A percentile compares a stretch with the other conserved stretches of the same genome.
phyloP scores from a whole-genome alignment of 2,888 invertebrate species.

The Cataglyphis altisquamis region DNA sequence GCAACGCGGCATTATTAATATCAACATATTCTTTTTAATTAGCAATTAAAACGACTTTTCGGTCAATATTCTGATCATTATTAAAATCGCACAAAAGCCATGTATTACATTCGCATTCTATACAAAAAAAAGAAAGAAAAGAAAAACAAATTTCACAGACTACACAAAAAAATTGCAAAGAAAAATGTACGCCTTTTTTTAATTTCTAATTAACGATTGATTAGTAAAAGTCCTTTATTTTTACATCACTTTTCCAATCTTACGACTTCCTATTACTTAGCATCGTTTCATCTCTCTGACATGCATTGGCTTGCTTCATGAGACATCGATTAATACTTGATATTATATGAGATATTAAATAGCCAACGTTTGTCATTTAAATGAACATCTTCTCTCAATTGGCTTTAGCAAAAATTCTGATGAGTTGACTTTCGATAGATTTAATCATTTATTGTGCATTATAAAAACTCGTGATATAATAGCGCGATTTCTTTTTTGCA shows the following conservation, averaged over 20 bases:
- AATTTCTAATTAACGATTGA: constrained; percentile 82
- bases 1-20: constrained; percentile 51
- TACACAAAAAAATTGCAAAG: constrained; percentile 42
- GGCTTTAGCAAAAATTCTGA: not conserved
- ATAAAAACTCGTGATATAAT: not conserved
- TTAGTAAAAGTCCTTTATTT: constrained; percentile 71
- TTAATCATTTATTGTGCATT: not conserved
- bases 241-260: constrained; percentile 74
- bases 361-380: not conserved
- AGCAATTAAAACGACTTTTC: constrained; percentile 45
- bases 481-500: not conserved
- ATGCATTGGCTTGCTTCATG: not conserved
- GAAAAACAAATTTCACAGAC: too few species aligned
- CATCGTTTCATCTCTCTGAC: constrained; percentile 32
- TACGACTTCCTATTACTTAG: constrained; percentile 54
- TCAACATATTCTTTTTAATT: constrained; percentile 53
- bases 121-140: not conserved
- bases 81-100: constrained; percentile 44
- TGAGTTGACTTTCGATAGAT: not conserved
- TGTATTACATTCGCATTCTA: not conserved
- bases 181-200: constrained; percentile 64
- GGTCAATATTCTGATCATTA: constrained; percentile 36
- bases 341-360: not conserved
- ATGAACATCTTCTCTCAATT: not conserved
- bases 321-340: constrained; percentile 75